phyloP scores from a whole-genome alignment of 2,888 invertebrate genomes.

The Acanthococcus lagerstroemiae region DNA sequence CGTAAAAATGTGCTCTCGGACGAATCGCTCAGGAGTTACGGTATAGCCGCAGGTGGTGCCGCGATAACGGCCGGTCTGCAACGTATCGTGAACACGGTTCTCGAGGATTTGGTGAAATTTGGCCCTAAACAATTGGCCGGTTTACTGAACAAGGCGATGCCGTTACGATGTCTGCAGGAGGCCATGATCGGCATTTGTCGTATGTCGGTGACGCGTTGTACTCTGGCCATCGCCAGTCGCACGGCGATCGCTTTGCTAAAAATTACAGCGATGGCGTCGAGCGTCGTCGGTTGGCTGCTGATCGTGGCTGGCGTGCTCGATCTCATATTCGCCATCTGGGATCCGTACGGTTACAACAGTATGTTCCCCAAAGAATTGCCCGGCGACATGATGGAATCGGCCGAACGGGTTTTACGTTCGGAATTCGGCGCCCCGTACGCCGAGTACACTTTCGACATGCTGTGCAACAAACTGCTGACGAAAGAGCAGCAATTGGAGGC shows the following conservation, averaged over 20 bases:
- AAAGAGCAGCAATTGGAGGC: neutral
- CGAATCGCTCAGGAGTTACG: too few relatives aligned
- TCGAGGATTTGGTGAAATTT: neutral
- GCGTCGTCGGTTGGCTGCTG: neutral
- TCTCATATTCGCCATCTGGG: conserved; percentile 3
- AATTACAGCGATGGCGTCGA: neutral
- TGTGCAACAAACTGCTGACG: neutral
- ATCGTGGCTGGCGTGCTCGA: neutral
- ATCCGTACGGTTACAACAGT: conserved; percentile 4
- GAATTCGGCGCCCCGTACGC: neutral
- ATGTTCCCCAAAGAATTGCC: conserved; percentile 1
- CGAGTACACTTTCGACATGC: conserved; percentile 2
- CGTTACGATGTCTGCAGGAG: neutral
- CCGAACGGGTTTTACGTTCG: neutral
- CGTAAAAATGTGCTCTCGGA: too few relatives aligned
- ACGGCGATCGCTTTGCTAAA: neutral
- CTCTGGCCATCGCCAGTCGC: neutral
- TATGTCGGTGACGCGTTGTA: neutral
- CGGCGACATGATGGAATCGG: neutral
- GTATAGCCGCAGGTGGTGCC: too few relatives aligned
- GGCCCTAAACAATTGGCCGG: neutral
- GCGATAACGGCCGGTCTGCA: too few relatives aligned
- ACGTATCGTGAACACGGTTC: neutral
- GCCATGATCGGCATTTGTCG: neutral
- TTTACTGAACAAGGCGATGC: neutral